Percentiles rank a stretch among this genome's conserved stretches.
phyloP scores from a whole-genome alignment of 2,797 vertebrate species.

The Simalia tracyae region DNA sequence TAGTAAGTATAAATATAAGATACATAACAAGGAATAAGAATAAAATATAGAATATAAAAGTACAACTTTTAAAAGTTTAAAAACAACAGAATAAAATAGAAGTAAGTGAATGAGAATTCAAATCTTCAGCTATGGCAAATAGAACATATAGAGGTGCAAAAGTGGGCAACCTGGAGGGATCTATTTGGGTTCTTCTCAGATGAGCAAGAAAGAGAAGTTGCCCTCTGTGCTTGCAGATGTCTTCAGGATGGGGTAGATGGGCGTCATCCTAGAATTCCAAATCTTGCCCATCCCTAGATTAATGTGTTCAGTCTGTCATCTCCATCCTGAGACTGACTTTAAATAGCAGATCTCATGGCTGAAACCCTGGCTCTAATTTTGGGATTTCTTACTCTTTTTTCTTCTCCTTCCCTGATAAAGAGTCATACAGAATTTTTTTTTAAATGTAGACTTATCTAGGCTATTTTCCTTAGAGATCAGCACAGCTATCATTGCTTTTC shows the following conservation, averaged over 20 bases:
- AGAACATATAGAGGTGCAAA: neutral
- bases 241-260: neutral
- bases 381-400: neutral
- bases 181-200: neutral
- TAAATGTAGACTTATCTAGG: neutral
- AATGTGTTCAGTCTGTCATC: neutral
- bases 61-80: neutral
- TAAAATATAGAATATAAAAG: neutral
- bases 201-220: neutral
- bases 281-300: neutral
- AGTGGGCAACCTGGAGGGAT: neutral
- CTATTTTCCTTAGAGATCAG: neutral
- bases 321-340: too few species aligned
- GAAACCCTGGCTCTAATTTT: neutral
- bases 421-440: neutral
- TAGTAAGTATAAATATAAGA: neutral
- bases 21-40: neutral
- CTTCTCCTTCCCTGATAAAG: neutral
- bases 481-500: neutral
- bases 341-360: neutral
- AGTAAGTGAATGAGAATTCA: neutral
- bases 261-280: neutral
- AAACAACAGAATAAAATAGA: neutral
- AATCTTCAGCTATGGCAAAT: neutral
- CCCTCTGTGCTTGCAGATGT: neutral